These are phyloP conservation scores for Gonocerus acuteangulatus DNA, from an alignment of 2,888 invertebrate species.

Conservation along the genomic window DNA sequence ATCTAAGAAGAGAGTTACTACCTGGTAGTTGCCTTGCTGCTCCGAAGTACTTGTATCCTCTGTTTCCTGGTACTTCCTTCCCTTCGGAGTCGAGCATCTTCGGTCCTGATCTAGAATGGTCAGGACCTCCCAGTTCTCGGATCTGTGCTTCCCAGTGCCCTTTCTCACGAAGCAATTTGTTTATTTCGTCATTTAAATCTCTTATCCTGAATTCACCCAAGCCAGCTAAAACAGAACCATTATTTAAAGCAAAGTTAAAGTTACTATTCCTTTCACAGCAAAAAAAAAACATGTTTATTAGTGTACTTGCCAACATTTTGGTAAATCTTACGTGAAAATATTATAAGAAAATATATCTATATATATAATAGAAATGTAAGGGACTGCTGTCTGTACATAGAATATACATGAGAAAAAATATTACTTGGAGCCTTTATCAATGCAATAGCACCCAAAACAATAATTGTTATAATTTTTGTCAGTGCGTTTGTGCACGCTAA, in stretches of 20 bases:
- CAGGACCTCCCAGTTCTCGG: constrained; percentile 87
- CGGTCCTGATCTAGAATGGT: constrained; percentile 84
- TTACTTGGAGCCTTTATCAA: no score
- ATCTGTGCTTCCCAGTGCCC: constrained; percentile 98
- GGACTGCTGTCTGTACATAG: no score
- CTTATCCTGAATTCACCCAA: constrained; percentile 97
- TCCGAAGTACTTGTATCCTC: constrained; percentile 98
- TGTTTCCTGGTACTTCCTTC: constrained; percentile 93
- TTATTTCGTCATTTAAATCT: constrained; percentile 98
- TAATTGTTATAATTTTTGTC: no score
- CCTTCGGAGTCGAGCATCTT: constrained; percentile 89
- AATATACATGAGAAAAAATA: no score
- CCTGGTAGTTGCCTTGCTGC: constrained; percentile 95
- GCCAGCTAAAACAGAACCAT: constrained; percentile 59
- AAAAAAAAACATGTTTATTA: no score
- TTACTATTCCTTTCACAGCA: neutral
- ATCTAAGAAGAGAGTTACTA: no score
- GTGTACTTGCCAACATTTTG: no score
- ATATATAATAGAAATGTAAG: no score
- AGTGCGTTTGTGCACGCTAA: no score
- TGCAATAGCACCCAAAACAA: no score
- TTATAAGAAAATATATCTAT: no score
- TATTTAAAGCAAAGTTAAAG: neutral
- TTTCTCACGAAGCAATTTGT: constrained; percentile 90
- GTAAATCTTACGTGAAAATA: no score